A percentile compares a stretch with the other conserved stretches of the same genome.
phyloP scores from a whole-genome alignment of 1,140 invertebrate genomes.

The Macrosteles quadrilineatus region DNA sequence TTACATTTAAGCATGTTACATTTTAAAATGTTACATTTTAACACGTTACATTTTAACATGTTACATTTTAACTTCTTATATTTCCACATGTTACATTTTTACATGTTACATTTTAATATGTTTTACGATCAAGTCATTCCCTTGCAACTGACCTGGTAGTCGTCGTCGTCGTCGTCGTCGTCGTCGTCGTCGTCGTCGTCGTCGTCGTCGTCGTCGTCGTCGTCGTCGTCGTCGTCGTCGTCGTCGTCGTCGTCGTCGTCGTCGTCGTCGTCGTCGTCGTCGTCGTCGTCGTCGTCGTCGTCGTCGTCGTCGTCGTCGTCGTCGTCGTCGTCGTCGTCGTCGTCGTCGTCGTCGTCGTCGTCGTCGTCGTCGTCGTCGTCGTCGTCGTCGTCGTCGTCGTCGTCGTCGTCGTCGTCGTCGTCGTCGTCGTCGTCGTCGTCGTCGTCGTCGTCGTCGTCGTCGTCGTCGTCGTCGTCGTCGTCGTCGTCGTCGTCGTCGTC shows the following conservation, averaged over 20 bases:
- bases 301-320: not conserved
- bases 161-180: no score
- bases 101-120: no score
- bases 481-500: slow-evolving; percentile 13
- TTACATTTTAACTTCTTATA: no score
- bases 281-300: not conserved
- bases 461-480: slow-evolving; percentile 15
- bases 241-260: not conserved
- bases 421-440: not conserved
- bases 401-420: slow-evolving; percentile 5
- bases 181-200: no score
- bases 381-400: not conserved
- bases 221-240: not conserved
- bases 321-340: not conserved
- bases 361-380: not conserved
- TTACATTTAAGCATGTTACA: no score
- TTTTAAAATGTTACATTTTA: no score
- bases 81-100: no score
- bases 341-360: not conserved
- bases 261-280: not conserved
- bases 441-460: not conserved
- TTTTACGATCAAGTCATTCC: no score
- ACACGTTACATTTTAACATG: no score
- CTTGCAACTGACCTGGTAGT: no score
- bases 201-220: not conserved